Evolutionary conservation across 2,888 invertebrate genomes (phyloP), one percentile per base, ranked within the genome.

Genomic region (Machimus rusticus): DNA sequence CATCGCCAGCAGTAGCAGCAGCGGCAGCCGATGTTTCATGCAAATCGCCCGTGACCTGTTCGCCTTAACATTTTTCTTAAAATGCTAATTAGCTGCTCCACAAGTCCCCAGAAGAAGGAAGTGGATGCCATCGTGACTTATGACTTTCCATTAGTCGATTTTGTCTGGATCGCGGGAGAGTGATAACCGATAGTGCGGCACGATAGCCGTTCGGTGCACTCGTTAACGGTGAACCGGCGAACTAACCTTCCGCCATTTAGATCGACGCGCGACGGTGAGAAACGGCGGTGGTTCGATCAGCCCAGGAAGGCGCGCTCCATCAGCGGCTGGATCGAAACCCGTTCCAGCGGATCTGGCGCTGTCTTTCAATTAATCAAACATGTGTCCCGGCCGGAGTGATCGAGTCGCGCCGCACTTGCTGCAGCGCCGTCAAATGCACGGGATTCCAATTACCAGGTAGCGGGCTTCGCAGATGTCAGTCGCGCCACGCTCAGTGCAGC

Each of bases 311-410:
- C 39, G 74, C 46, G 34, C n/a, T 74, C 37, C 12, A 14, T 43
- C 46, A 19, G 37, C 37, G 19, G 23, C 51, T 51, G 34, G 31
- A 51, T 76, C 4, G 86, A 78, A 86, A 86, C 78, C 55, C 37
- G 77, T 78, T 77, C 12, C 31, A 57, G 43, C 86, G 57, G 78
- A 86, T 86, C 78, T 77, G 57, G 78, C 39, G 86, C 86, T 86
- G 86, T 86, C 86, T 78, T 86, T 86, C 78, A 86, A 86, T 86
- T 86, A 86, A 86, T 86, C 86, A 86, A 86, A 86, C 86, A 86
- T 79, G 78, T 86, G 86, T 86, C 86, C 31, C 57, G 74, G 39
- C 55, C 12, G 66, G 66, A 37, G 86, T 78, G 86, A 86, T 39
- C 57, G 66, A 86, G 76, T 78, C 55, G 37, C 34, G 77, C 77